A percentile compares a stretch with the other conserved stretches of the same genome.
Evolutionary conservation across 2,113 vertebrate genomes (phyloP).

Genomic region (Gorsachius goisagi): DNA sequence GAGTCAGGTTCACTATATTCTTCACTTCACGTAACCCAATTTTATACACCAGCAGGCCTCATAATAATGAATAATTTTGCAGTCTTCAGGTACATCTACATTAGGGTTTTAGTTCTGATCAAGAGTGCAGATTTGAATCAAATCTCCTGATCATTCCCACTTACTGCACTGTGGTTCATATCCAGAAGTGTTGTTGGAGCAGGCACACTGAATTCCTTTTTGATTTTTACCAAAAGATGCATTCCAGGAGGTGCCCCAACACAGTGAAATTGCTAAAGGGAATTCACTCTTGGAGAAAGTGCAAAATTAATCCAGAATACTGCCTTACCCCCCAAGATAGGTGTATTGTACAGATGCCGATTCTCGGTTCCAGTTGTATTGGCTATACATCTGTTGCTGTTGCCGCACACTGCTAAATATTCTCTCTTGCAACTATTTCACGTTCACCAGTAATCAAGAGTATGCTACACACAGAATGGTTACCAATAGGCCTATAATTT

Average conservation of each 20-base stretch:
- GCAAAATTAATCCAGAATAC: background rate
- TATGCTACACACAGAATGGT: background rate
- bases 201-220: background rate
- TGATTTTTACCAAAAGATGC: background rate
- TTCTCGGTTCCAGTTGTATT: background rate
- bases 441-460: background rate
- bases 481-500: background rate
- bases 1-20: background rate
- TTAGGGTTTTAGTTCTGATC: background rate
- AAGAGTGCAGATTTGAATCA: background rate
- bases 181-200: background rate
- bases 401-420: background rate
- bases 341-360: background rate
- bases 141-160: background rate
- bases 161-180: background rate
- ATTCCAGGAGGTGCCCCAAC: background rate
- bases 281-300: background rate
- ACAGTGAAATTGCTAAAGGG: background rate
- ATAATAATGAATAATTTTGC: background rate
- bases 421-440: background rate
- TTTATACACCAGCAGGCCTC: background rate
- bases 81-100: background rate
- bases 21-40: background rate
- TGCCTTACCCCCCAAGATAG: background rate
- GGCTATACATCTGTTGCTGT: background rate